Evolutionary conservation across 2,113 vertebrate genomes (phyloP).

Genomic region (Callorhinus ursinus): DNA sequence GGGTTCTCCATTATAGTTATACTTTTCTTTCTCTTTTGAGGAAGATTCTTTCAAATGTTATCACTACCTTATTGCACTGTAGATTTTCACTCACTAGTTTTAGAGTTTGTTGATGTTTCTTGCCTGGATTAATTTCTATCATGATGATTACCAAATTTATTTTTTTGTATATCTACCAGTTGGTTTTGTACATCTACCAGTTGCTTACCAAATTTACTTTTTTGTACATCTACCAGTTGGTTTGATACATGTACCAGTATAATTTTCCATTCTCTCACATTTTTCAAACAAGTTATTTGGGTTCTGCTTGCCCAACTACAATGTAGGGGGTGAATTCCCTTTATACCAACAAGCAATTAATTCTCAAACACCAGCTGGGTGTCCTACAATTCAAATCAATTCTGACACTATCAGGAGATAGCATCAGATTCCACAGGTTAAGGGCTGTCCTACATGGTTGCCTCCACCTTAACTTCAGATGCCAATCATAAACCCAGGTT

Average conservation of each 20-base stretch:
- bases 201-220: neutral
- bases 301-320: neutral
- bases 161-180: neutral
- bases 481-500: neutral
- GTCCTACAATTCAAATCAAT: neutral
- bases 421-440: neutral
- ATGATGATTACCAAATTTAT: neutral
- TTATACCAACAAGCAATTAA: neutral
- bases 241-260: neutral
- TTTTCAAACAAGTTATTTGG: neutral
- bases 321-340: neutral
- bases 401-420: neutral
- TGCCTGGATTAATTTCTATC: neutral
- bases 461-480: neutral
- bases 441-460: neutral
- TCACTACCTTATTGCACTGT: neutral
- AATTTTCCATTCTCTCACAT: neutral
- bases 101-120: neutral
- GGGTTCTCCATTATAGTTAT: neutral
- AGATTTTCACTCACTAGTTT: neutral
- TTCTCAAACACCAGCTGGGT: neutral
- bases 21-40: neutral
- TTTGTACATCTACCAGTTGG: neutral
- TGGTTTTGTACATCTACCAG: neutral
- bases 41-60: neutral